phyloP scores from a whole-genome alignment of 2,797 vertebrate species.

The Tachyglossus aculeatus region DNA sequence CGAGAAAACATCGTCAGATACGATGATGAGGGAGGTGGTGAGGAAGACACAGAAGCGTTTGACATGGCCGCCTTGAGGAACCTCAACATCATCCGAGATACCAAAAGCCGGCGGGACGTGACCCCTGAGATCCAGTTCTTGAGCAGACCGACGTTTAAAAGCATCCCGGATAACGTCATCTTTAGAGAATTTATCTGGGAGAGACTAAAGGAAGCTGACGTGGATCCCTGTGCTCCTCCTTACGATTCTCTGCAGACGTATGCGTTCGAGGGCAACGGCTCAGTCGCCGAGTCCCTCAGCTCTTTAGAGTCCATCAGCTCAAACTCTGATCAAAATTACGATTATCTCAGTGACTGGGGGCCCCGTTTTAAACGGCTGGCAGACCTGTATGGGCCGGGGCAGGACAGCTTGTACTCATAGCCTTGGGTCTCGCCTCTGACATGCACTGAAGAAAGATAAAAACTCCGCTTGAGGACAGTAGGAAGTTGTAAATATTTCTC shows the following conservation, averaged over 20 bases:
- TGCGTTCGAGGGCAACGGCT: constrained; percentile 92
- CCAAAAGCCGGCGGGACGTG: constrained; percentile 86
- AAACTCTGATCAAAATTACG: constrained; percentile 96
- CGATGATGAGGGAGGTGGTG: constrained; percentile 94
- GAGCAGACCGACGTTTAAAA: constrained; percentile 86
- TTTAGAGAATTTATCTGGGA: constrained; percentile 98
- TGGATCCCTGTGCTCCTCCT: constrained; percentile 89
- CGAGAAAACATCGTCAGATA: constrained; percentile 95
- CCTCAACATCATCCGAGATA: constrained; percentile 88
- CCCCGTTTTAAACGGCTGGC: constrained; percentile 95
- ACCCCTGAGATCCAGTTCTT: constrained; percentile 90
- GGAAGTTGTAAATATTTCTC: constrained; percentile 71
- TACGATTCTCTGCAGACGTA: constrained; percentile 97
- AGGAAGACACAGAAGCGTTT: constrained; percentile 96
- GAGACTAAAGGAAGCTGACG: constrained; percentile 90
- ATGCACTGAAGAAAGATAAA: constrained; percentile 65
- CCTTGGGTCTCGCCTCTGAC: constrained; percentile 66
- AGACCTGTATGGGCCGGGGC: constrained; percentile 91
- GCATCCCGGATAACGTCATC: constrained; percentile 90
- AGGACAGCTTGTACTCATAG: constrained; percentile 86
- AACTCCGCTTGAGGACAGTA: constrained; percentile 63
- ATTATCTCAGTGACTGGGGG: constrained; percentile 96
- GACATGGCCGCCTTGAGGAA: constrained; percentile 95
- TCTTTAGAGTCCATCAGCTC: constrained; percentile 93
- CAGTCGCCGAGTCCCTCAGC: constrained; percentile 91